Evolutionary conservation across 2,888 invertebrate species (phyloP), one percentile per base, ranked within the genome.

Genomic region (Tortricodes alternella): DNA sequence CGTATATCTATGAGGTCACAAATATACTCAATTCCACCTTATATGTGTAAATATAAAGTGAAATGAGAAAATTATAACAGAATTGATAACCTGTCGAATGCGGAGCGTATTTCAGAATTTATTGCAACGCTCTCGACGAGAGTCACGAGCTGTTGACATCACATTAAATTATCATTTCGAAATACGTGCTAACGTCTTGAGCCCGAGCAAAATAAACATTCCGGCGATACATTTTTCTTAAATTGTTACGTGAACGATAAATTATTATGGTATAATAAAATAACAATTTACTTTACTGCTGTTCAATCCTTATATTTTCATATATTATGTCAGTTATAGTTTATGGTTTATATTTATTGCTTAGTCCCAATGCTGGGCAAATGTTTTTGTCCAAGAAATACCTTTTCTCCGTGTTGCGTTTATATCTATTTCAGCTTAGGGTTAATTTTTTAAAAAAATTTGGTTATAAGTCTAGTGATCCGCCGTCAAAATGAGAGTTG

Each of bases 131-230:
- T 38, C 52, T 52, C 38, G 46, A 46, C 37, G 32, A 46, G 46
- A 34, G 52, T 52, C 46, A 46, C 52, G 46, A 52, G 51, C 39
- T 46, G 52, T 52, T 52, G 52, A 58, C 57, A 58, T 58, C 49
- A 50, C 50, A 56, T 56, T 50, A 56, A 44, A 56, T 50, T 56
- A 49, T 50, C 56, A 50, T 56, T 56, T 23, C 56, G 37, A 50
- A 56, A 56, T 50, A 49, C 49, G 49, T 44, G 43, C 44, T 44
- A 37, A 44, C 49, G 16, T 49, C 32, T 44, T 37, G 35, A 37
- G 43, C 29, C 43, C 13, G 19, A 29, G 56, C 13, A 44, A 50
- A 56, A 44, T 50, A 50, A 55, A 55, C 37, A 49, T 49, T 48
- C 37, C 11, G 29, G 9, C 32, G 44, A 56, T 49, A 56, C 49